phyloP scores from a whole-genome alignment of 1,140 invertebrate species.

The Coelopa frigida region DNA sequence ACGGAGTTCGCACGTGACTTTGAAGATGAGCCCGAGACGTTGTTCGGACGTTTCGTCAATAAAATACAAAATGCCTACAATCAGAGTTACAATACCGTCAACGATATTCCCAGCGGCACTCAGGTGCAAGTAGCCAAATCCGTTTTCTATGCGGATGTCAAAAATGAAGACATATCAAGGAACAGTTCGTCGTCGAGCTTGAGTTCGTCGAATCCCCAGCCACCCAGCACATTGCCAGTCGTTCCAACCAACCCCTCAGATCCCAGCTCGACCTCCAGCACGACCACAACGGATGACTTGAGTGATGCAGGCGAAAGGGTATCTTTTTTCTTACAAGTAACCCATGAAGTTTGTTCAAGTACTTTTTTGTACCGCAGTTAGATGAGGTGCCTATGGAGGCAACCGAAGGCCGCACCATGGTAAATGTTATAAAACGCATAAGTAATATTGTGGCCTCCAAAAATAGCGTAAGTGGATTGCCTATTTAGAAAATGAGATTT shows the following conservation, averaged over 20 bases:
- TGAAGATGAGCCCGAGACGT: conserved; percentile 35
- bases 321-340: too few relatives aligned
- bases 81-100: conserved; percentile 42
- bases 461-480: conserved; percentile 64
- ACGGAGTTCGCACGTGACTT: conserved; percentile 63
- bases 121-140: conserved; percentile 28
- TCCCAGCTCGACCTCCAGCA: conserved; percentile 7
- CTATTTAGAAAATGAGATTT: conserved; percentile 1
- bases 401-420: conserved; percentile 62
- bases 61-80: conserved; percentile 44
- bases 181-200: conserved; percentile 16
- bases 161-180: conserved; percentile 10
- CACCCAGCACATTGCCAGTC: conserved; percentile 24
- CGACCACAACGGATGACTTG: too few relatives aligned
- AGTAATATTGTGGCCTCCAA: conserved; percentile 68
- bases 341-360: conserved; percentile 8
- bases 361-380: conserved; percentile 26
- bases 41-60: conserved; percentile 39
- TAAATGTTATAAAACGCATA: conserved; percentile 71
- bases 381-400: conserved; percentile 46
- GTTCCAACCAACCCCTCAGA: conserved; percentile 19
- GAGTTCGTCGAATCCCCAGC: conserved; percentile 16
- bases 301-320: too few relatives aligned
- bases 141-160: conserved; percentile 25
- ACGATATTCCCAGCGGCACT: conserved; percentile 33